These are phyloP conservation scores for Alosa sapidissima DNA, from an alignment of 2,797 vertebrate species.

Conservation along the genomic window DNA sequence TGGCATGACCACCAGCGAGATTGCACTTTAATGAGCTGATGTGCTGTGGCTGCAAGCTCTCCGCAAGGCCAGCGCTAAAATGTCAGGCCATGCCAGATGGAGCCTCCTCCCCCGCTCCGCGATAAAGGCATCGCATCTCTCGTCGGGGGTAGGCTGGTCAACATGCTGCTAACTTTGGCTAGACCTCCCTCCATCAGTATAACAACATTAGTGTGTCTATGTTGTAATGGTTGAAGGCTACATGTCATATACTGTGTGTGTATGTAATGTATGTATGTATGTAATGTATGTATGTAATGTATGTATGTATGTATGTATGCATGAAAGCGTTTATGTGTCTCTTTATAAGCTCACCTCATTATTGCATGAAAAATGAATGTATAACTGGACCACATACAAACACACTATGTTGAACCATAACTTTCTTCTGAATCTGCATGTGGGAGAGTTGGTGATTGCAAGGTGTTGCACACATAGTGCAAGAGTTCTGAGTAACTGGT, in stretches of 20 bases:
- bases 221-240: not conserved
- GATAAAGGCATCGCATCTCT: not conserved
- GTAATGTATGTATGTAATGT: not conserved
- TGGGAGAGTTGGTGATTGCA: too few relatives aligned
- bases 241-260: not conserved
- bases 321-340: not conserved
- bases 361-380: not conserved
- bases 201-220: not conserved
- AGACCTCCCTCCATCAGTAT: not conserved
- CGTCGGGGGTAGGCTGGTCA: not conserved
- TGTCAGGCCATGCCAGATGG: not conserved
- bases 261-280: not conserved
- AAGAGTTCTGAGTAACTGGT: not conserved
- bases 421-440: too few relatives aligned
- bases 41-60: not conserved
- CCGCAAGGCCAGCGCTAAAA: not conserved
- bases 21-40: conserved; percentile 16
- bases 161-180: not conserved
- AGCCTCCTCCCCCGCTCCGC: not conserved
- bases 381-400: not conserved
- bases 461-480: not conserved
- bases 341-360: not conserved
- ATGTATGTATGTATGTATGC: not conserved
- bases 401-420: not conserved
- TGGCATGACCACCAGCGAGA: conserved; percentile 61